Conservation (phyloP, 1,140 invertebrate species). For the Scaptomyza graminum region DNA sequence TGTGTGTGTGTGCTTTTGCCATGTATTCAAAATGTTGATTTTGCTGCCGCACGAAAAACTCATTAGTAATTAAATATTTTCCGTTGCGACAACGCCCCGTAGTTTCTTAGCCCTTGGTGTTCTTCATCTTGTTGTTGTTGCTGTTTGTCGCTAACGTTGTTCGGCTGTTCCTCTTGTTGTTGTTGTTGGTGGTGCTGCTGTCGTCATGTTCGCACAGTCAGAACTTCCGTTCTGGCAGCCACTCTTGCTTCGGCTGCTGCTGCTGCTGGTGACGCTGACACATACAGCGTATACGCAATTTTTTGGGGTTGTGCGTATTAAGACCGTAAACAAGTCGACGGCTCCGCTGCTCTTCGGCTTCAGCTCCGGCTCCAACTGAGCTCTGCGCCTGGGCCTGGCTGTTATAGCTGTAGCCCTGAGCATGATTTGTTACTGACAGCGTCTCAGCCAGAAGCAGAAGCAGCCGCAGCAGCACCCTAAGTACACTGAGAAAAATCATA, state of each 20-base stretch:
- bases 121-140: slow-evolving; percentile 18
- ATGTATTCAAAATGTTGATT: slow-evolving; percentile 66
- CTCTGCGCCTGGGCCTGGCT: slow-evolving; percentile 22
- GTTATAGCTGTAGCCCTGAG: slow-evolving; percentile 66
- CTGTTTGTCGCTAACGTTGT: slow-evolving; percentile 9
- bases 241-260: slow-evolving; percentile 25
- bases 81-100: slow-evolving; percentile 70
- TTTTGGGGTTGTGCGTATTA: slow-evolving; percentile 67
- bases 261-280: slow-evolving; percentile 34
- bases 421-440: slow-evolving; percentile 82
- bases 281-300: slow-evolving; percentile 71
- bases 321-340: slow-evolving; percentile 73
- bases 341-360: slow-evolving; percentile 17
- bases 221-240: slow-evolving; percentile 65
- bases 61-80: slow-evolving; percentile 82
- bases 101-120: slow-evolving; percentile 58
- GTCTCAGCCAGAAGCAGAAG: slow-evolving; percentile 64
- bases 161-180: slow-evolving; percentile 10
- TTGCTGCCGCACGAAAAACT: slow-evolving; percentile 69
- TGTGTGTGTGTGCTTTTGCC: neutral
- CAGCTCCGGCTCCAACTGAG: slow-evolving; percentile 57
- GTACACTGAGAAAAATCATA: neutral
- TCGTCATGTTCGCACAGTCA: slow-evolving; percentile 71
- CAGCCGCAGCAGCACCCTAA: neutral
- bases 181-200: slow-evolving; percentile 49